phyloP scores from a whole-genome alignment of 2,888 invertebrate genomes.

The Limnephilus rhombicus region DNA sequence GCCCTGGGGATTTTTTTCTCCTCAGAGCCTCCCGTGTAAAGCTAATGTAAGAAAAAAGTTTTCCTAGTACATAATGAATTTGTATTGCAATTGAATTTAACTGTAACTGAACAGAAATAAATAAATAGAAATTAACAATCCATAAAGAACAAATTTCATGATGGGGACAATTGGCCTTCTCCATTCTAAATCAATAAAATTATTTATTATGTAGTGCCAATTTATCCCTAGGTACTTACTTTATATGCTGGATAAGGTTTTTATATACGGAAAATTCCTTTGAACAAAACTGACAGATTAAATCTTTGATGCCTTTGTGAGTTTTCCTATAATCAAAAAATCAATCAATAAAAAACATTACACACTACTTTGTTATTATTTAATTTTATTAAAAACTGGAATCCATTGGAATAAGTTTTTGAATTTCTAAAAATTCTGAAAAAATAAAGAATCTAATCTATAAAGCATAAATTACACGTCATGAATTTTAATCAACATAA shows the following conservation, averaged over 20 bases:
- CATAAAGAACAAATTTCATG: background rate
- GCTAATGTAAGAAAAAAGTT: too few species aligned
- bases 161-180: background rate
- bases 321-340: conserved; percentile 41
- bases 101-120: background rate
- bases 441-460: background rate
- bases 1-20: too few species aligned
- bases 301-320: conserved; percentile 57
- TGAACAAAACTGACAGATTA: conserved; percentile 62
- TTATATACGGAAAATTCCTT: conserved; percentile 56
- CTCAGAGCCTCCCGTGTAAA: too few species aligned
- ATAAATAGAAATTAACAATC: background rate
- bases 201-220: background rate
- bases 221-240: conserved; percentile 42
- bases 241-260: conserved; percentile 59
- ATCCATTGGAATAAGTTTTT: background rate
- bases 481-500: background rate
- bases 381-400: background rate
- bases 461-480: background rate
- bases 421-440: background rate
- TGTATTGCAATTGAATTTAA: too few species aligned
- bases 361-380: background rate
- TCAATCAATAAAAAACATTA: background rate
- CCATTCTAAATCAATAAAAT: background rate
- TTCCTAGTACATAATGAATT: too few species aligned